Evolutionary conservation across 2,888 invertebrate genomes (phyloP), one percentile per base, ranked within the genome.

Genomic region (Lobophora halterata): DNA sequence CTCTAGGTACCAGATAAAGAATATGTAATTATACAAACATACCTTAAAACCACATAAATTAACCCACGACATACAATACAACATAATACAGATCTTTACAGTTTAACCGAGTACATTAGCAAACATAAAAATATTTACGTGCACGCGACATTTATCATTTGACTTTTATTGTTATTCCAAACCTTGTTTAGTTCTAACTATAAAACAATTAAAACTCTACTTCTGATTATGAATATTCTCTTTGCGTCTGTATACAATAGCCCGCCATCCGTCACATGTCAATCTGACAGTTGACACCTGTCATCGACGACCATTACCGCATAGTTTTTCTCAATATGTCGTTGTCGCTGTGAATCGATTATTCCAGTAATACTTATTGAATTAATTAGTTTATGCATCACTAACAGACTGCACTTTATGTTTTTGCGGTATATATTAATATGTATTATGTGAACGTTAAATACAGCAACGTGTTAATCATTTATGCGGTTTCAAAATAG

Each of bases 221-320:
- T n/a, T n/a, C n/a, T n/a, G n/a, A n/a, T n/a, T n/a, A n/a, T n/a
- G n/a, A n/a, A n/a, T n/a, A n/a, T n/a, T n/a, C n/a, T n/a, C 23
- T 17, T 27, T 35, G 21, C 25, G 8, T 31, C 19, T 21, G 21
- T 14, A 13, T 19, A 44, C 39, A 42, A 35, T 38, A 14, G 40
- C 34, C 21, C 29, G 40, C 25, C 31, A 35, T 38, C 36, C 30
- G 27, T 43, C 49, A 43, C 20, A 24, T 49, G 46, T 49, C 52
- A 49, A 52, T 49, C 46, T 50, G 49, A 42, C 52, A 49, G 20
- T 33, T 52, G 50, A 43, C 46, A 46, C 6, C 43, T 44, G 46
- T 41, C 48, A 41, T 20, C 26, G 36, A 29, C 6, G 23, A 24
- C 32, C 33, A 36, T 42, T 45, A 43, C 39, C 33, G 42, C 38